These are phyloP conservation scores for Telenomus remus DNA, from an alignment of 1,140 invertebrate species.

Conservation along the genomic window DNA sequence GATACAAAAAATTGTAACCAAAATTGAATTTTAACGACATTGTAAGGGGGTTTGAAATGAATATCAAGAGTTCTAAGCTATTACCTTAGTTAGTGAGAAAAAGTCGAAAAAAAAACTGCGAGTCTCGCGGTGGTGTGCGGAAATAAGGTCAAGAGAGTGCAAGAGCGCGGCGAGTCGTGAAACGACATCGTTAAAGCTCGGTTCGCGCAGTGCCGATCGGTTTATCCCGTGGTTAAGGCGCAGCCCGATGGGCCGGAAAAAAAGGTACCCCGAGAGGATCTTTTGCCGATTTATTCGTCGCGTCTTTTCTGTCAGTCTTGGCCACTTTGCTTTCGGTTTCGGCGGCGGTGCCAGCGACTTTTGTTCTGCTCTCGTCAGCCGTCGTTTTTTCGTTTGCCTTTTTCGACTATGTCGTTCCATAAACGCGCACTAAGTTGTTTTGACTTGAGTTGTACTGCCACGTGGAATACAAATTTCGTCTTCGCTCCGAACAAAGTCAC, in stretches of 20 bases:
- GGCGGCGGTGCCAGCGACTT: constrained; percentile 23
- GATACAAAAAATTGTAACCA: no score
- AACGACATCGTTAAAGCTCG: constrained; percentile 58
- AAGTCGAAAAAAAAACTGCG: constrained; percentile 24
- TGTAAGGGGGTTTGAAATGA: no score
- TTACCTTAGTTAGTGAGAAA: constrained; percentile 3
- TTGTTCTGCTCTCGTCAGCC: constrained; percentile 4
- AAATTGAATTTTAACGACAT: no score
- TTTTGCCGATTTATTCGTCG: constrained; percentile 51
- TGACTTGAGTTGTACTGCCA: constrained; percentile 39
- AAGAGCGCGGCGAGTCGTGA: constrained; percentile 52
- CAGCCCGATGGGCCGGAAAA: constrained; percentile 47
- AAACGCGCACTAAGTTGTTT: constrained; percentile 29
- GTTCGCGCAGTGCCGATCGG: constrained; percentile 50
- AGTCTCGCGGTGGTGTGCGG: constrained; percentile 19
- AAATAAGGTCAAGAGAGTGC: constrained; percentile 53
- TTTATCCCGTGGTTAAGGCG: constrained; percentile 50
- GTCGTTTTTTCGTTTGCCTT: constrained; percentile 20
- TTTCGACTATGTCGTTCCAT: constrained; percentile 28
- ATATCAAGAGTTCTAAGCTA: no score
- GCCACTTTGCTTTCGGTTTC: constrained; percentile 29
- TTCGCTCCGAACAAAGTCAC: constrained; percentile 36
- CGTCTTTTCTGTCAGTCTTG: constrained; percentile 33
- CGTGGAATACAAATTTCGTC: constrained; percentile 46
- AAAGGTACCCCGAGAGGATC: constrained; percentile 50